Percentiles rank a stretch among this genome's conserved stretches.
Conservation (phyloP, 2,113 vertebrate genomes). For the Megaceryle torquata region DNA sequence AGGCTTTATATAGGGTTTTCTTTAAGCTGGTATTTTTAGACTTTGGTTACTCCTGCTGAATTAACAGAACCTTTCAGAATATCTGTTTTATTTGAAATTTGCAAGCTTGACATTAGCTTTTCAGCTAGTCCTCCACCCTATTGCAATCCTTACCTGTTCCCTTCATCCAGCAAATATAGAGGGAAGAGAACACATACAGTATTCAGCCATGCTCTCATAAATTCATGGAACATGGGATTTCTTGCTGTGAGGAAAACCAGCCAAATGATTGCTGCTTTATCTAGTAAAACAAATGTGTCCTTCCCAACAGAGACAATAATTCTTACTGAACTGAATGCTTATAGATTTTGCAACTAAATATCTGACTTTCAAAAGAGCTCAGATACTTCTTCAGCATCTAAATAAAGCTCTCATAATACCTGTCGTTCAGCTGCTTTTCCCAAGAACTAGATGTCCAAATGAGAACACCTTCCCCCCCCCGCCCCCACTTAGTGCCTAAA, state of each 20-base stretch:
- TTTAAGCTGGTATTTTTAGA: not conserved
- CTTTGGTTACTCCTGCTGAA: not conserved
- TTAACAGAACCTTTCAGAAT: not conserved
- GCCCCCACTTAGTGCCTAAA: not conserved
- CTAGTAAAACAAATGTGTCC: conserved; percentile 41
- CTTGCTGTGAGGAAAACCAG: conserved; percentile 18
- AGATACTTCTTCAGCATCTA: not conserved
- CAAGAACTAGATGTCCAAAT: not conserved
- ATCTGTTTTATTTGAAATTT: not conserved
- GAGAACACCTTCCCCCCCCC: not conserved
- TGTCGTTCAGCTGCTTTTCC: not conserved
- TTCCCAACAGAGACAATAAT: conserved; percentile 13
- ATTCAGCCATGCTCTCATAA: not conserved
- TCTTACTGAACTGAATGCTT: not conserved
- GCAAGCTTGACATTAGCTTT: not conserved
- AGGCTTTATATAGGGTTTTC: not conserved
- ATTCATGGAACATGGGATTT: not conserved
- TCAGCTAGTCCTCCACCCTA: not conserved
- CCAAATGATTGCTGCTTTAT: conserved; percentile 22
- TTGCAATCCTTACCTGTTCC: not conserved
- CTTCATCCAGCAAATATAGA: not conserved
- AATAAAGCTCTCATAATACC: not conserved
- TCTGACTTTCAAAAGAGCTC: not conserved
- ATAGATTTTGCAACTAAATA: not conserved
- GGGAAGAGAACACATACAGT: not conserved